Base-by-base conservation (phyloP, 1,140 invertebrate genomes). In the Drosophila grimshawi region DNA sequence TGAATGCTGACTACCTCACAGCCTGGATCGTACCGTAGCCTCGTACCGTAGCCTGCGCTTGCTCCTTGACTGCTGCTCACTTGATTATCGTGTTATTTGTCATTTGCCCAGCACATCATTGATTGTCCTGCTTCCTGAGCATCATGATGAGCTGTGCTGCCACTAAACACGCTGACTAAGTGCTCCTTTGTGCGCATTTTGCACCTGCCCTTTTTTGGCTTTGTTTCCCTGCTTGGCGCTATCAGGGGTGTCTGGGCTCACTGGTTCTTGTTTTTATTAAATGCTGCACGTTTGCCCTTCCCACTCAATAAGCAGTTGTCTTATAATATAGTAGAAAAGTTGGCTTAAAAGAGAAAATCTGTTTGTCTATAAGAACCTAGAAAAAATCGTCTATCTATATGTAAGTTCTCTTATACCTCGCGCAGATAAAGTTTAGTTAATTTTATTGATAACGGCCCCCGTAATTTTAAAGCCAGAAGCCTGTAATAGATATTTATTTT, bases 171-270 rank as follows among this genome's bases (percentile, higher is more conserved):
- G 43, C 32, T 48, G 75, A 65, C 43, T 85, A 90, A 90, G 83
- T 88, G 78, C 73, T 88, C 69, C 70, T 90, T 90, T 90, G 88
- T 90, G 82, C 74, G 69, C 72, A 63, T 71, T 90, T 90, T 75
- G 45, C 85, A 89, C 74, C 77, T 88, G 77, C 67, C 67, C 72
- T 74, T 80, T 70, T 76, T 73, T 76, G 7, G 5, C 27, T 30
- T 48, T 76, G 68, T 81, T 63, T 57, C 67, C 66, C 5, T 2
- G 30, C n/a, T 52, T 6, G 2, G n/a, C n/a, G n/a, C 39, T 35
- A 7, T 30, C 48, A 5, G 3, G 10, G 27, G 1, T 32, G 4
- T n/a, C 5, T n/a, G n/a, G n/a, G n/a, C n/a, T n/a, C 43, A 3
- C 6, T 10, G 8, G 19, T 19, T 27, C 48, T 49, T 10, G 46